phyloP scores from a whole-genome alignment of 2,888 invertebrate species.

The Harpalus rufipes region DNA sequence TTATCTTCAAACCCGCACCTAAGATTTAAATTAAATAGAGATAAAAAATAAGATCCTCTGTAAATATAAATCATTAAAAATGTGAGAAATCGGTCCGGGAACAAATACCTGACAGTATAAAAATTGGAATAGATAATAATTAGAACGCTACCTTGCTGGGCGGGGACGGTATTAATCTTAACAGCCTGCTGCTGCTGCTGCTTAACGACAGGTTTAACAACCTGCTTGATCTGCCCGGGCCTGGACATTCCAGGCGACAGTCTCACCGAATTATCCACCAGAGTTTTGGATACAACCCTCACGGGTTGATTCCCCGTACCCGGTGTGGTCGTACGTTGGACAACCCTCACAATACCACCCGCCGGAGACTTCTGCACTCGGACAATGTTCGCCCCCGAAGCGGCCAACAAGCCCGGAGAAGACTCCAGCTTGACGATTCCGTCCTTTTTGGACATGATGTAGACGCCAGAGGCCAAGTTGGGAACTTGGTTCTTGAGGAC shows the following conservation, averaged over 20 bases:
- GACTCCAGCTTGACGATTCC: slow-evolving; percentile 87
- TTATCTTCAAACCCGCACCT: too few relatives aligned
- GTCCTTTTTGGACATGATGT: slow-evolving; percentile 88
- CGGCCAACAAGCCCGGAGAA: slow-evolving; percentile 76
- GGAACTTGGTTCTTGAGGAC: slow-evolving; percentile 87
- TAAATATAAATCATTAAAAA: too few relatives aligned
- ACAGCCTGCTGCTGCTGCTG: not conserved
- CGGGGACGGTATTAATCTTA: not conserved
- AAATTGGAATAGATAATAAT: not conserved
- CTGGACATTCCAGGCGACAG: slow-evolving; percentile 67
- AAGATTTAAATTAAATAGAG: too few relatives aligned
- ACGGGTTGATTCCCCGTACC: slow-evolving; percentile 78
- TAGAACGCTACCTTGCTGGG: slow-evolving; percentile 2
- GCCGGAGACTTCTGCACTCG: slow-evolving; percentile 75
- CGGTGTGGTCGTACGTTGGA: slow-evolving; percentile 75
- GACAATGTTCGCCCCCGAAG: slow-evolving; percentile 76
- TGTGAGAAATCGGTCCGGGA: too few relatives aligned
- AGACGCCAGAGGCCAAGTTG: slow-evolving; percentile 82
- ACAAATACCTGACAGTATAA: too few relatives aligned
- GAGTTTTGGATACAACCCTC: slow-evolving; percentile 74
- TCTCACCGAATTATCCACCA: slow-evolving; percentile 21
- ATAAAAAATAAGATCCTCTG: too few relatives aligned
- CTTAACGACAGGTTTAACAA: slow-evolving; percentile 53
- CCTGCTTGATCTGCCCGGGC: slow-evolving; percentile 16
- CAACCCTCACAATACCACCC: slow-evolving; percentile 35